phyloP scores from a whole-genome alignment of 2,797 vertebrate genomes.

The Otus scops region DNA sequence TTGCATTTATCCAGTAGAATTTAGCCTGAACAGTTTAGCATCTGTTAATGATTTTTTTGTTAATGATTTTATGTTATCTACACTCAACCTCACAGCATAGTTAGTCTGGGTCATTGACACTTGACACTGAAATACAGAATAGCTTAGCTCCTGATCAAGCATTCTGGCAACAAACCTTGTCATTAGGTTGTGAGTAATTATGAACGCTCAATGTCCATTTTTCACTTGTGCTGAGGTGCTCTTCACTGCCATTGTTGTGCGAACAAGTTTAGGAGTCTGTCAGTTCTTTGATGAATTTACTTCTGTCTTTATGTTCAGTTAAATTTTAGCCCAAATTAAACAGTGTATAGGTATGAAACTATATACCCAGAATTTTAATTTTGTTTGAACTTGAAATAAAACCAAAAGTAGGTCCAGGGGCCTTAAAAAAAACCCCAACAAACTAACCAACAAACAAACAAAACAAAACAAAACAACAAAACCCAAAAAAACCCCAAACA shows the following conservation, averaged over 20 bases:
- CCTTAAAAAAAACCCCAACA: background rate
- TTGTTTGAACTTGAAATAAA: background rate
- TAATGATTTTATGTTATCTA: background rate
- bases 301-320: background rate
- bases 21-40: background rate
- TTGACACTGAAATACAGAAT: background rate
- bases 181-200: background rate
- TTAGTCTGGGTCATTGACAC: background rate
- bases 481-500: no score
- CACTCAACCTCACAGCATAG: background rate
- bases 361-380: background rate
- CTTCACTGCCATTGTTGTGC: background rate
- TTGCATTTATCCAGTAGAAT: background rate
- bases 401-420: background rate
- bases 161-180: background rate
- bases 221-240: background rate
- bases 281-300: background rate
- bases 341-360: background rate
- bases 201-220: background rate
- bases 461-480: no score
- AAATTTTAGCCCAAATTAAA: background rate
- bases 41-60: background rate
- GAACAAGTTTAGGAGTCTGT: background rate
- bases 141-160: background rate
- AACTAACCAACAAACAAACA: background rate